Evolutionary conservation across 2,888 invertebrate genomes (phyloP).

Genomic region (Heteromurus nitidus): DNA sequence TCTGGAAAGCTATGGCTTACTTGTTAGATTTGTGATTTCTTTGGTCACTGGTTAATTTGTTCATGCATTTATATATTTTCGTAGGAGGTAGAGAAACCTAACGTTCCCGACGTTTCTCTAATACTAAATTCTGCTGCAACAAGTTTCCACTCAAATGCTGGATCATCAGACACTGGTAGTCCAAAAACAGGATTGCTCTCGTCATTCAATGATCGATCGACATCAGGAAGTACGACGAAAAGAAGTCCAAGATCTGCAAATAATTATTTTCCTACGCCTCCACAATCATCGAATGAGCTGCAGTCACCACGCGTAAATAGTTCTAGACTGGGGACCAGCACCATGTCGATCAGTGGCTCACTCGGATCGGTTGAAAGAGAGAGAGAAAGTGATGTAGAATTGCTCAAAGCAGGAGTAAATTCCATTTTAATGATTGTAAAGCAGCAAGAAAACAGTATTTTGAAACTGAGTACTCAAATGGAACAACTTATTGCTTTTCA

Average conservation of each 20-base stretch:
- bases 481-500: conserved; percentile 58
- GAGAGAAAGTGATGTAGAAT: not conserved
- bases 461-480: conserved; percentile 44
- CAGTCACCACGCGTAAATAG: not conserved
- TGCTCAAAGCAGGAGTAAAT: conserved; percentile 16
- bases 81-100: conserved; percentile 45
- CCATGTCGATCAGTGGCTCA: not conserved
- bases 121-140: conserved; percentile 43
- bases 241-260: too few species aligned
- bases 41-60: too few species aligned
- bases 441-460: conserved; percentile 22
- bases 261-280: not conserved
- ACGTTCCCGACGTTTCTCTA: conserved; percentile 62
- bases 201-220: too few species aligned
- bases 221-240: too few species aligned
- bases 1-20: too few species aligned
- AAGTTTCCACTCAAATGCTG: conserved; percentile 22
- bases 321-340: not conserved
- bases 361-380: not conserved
- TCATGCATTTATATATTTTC: too few species aligned
- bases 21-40: too few species aligned
- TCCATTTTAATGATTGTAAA: conserved; percentile 17
- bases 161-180: too few species aligned
- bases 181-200: too few species aligned
- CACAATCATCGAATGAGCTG: not conserved